Percentiles rank a stretch among this genome's conserved stretches.
These are phyloP conservation scores for Schizotus pectinicornis DNA, from an alignment of 2,888 invertebrate species.

Conservation along the genomic window DNA sequence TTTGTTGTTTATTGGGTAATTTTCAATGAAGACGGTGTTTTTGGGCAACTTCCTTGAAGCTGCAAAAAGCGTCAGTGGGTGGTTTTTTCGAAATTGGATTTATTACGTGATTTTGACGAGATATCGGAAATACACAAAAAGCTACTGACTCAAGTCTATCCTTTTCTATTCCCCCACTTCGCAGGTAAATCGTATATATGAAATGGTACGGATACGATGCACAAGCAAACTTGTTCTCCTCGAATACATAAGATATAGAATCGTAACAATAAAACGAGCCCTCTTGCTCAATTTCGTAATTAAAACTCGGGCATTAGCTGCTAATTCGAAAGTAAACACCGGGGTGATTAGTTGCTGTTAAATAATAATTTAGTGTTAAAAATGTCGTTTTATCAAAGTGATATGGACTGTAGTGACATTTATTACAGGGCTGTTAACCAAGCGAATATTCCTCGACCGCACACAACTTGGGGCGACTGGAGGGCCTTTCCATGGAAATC, in stretches of 20 bases:
- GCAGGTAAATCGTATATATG: background rate
- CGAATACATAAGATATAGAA: background rate
- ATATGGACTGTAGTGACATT: background rate
- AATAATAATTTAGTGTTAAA: background rate
- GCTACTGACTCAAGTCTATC: background rate
- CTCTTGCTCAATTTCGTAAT: too few relatives aligned
- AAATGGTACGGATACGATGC: constrained; percentile 5
- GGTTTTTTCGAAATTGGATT: too few relatives aligned
- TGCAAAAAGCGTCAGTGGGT: too few relatives aligned
- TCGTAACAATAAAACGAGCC: background rate
- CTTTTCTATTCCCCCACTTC: constrained; percentile 1
- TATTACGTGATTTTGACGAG: background rate
- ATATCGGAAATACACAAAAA: background rate
- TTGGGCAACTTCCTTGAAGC: too few relatives aligned
- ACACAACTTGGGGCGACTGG: background rate
- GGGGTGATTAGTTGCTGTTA: too few relatives aligned
- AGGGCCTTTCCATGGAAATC: background rate
- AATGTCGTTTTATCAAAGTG: background rate
- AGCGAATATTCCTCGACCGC: background rate
- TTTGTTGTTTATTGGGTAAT: too few relatives aligned
- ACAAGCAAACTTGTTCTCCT: background rate
- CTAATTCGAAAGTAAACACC: too few relatives aligned
- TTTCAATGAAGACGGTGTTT: too few relatives aligned
- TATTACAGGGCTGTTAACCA: constrained; percentile 1
- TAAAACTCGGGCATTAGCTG: too few relatives aligned